These are phyloP conservation scores for Chrysolina oricalcia DNA, from an alignment of 2,888 invertebrate species.

Conservation along the genomic window DNA sequence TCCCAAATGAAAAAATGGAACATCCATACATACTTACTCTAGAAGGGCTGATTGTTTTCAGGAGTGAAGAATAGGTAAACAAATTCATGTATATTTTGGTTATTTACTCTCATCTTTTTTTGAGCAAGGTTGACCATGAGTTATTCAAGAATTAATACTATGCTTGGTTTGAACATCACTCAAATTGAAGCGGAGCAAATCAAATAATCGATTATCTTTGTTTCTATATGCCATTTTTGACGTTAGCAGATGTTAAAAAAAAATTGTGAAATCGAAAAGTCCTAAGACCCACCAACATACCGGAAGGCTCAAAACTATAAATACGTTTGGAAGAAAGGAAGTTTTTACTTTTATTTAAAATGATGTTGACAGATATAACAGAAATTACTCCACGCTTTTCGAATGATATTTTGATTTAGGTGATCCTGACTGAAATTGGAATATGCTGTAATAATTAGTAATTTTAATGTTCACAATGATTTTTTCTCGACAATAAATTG, in stretches of 20 bases:
- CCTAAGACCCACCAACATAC: too few relatives aligned
- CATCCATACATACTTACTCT: neutral
- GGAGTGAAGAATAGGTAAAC: neutral
- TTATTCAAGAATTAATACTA: neutral
- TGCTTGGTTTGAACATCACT: neutral
- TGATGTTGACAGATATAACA: too few relatives aligned
- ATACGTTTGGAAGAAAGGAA: too few relatives aligned
- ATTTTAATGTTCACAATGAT: too few relatives aligned
- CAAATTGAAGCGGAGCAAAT: neutral
- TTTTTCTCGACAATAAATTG: too few relatives aligned
- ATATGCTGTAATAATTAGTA: too few relatives aligned
- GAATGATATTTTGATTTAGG: too few relatives aligned
- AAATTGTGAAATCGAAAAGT: neutral
- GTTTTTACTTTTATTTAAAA: too few relatives aligned
- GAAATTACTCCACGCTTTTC: too few relatives aligned
- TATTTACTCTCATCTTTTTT: constrained; percentile 34
- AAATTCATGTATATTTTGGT: constrained; percentile 31
- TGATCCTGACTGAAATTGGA: too few relatives aligned
- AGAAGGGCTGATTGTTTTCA: neutral
- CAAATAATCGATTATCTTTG: neutral
- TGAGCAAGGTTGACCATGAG: constrained; percentile 37
- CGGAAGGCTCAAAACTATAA: too few relatives aligned
- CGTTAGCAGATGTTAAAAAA: neutral
- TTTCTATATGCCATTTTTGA: neutral
- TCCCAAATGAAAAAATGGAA: neutral